Conservation (phyloP, 1,140 invertebrate genomes). For the Coptotermes formosanus region DNA sequence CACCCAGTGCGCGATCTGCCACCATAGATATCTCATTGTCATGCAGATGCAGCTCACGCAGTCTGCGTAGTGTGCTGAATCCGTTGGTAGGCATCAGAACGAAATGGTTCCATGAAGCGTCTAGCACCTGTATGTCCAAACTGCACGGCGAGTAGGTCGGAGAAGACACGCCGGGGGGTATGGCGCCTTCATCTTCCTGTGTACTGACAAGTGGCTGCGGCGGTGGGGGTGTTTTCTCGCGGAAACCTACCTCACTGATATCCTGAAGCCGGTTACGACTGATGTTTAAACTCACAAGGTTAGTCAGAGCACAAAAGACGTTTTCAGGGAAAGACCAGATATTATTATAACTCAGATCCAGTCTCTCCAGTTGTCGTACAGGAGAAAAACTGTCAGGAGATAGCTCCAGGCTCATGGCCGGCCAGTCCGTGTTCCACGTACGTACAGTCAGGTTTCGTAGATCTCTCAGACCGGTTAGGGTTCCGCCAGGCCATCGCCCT, state of each 20-base stretch:
- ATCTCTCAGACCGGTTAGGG: constrained; percentile 69
- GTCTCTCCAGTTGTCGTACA: constrained; percentile 69
- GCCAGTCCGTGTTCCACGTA: constrained; percentile 76
- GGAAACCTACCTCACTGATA: constrained; percentile 77
- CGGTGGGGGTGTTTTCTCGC: constrained; percentile 48
- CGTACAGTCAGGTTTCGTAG: constrained; percentile 77
- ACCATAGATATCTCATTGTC: constrained; percentile 85
- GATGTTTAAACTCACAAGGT: constrained; percentile 73
- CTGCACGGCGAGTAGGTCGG: constrained; percentile 59
- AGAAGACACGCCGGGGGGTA: constrained; percentile 19
- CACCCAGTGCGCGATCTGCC: constrained; percentile 74
- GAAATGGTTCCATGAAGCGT: constrained; percentile 83
- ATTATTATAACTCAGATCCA: constrained; percentile 85
- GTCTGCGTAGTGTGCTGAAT: constrained; percentile 70
- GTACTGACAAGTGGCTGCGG: constrained; percentile 44
- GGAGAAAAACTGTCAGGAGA: constrained; percentile 68
- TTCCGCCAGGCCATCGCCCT: constrained; percentile 69
- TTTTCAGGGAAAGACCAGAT: constrained; percentile 84
- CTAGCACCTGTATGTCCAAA: constrained; percentile 76
- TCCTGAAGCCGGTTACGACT: constrained; percentile 83
- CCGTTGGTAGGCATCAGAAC: constrained; percentile 74
- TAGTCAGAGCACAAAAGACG: constrained; percentile 77
- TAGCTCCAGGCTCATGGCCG: constrained; percentile 73
- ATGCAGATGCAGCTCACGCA: constrained; percentile 74
- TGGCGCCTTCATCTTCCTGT: constrained; percentile 40